Conservation (phyloP, 2,797 vertebrate species). For the Eospalax fontanierii region DNA sequence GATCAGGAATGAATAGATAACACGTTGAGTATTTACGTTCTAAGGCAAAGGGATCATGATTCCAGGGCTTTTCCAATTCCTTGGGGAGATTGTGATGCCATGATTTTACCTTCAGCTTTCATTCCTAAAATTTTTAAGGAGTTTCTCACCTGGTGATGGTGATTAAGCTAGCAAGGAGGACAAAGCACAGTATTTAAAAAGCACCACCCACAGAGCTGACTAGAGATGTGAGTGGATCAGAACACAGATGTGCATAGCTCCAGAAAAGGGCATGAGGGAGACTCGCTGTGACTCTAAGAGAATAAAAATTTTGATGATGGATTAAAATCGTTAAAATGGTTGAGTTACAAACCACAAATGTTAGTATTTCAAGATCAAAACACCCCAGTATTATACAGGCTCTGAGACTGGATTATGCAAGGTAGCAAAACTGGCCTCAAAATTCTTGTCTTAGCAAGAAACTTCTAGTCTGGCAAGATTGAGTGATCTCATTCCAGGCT, state of each 20-base stretch:
- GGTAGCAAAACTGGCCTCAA: neutral
- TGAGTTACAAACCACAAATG: neutral
- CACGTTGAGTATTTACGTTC: neutral
- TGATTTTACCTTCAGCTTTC: neutral
- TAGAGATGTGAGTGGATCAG: neutral
- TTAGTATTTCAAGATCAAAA: neutral
- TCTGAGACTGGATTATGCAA: neutral
- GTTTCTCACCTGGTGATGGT: too few relatives aligned
- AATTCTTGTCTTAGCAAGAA: neutral
- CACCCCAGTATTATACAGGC: neutral
- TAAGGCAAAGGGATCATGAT: neutral
- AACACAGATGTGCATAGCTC: neutral
- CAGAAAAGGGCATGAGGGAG: neutral
- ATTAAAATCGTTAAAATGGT: neutral
- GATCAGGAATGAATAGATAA: neutral
- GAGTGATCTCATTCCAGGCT: neutral
- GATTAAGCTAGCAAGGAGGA: too few relatives aligned
- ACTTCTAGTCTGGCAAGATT: neutral
- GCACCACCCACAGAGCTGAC: fast-evolving
- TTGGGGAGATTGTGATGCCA: neutral
- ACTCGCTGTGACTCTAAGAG: neutral
- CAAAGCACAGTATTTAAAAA: neutral
- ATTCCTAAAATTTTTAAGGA: neutral
- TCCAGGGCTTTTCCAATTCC: neutral
- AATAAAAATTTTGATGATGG: neutral